phyloP scores from a whole-genome alignment of 2,888 invertebrate genomes.

The Bimastos eiseni region DNA sequence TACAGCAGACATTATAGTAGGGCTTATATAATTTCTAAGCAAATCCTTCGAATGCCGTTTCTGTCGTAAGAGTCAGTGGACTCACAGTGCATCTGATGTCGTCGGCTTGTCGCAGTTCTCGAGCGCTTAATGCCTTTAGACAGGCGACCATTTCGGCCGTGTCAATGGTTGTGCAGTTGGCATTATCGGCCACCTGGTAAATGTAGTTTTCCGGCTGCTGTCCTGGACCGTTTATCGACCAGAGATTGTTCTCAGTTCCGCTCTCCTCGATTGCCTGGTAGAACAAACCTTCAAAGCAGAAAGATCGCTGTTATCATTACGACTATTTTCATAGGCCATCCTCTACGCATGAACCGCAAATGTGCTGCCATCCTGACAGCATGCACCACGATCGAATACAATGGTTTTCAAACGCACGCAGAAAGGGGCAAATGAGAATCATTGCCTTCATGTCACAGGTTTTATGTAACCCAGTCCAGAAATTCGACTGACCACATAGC shows the following conservation, averaged over 20 bases:
- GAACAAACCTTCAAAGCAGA: slow-evolving; percentile 41
- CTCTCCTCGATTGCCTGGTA: slow-evolving; percentile 46
- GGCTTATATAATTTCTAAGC: too few relatives aligned
- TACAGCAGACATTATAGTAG: too few relatives aligned
- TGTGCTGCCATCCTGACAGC: neutral
- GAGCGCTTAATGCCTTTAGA: neutral
- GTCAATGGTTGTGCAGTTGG: slow-evolving; percentile 27
- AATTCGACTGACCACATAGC: neutral
- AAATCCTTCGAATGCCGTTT: too few relatives aligned
- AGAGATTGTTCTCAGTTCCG: slow-evolving; percentile 40
- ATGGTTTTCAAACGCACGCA: neutral
- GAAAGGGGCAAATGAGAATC: neutral
- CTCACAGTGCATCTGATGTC: slow-evolving; percentile 29
- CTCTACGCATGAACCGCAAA: neutral
- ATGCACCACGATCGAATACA: neutral
- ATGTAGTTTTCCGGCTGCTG: slow-evolving; percentile 38
- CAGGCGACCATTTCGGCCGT: slow-evolving; percentile 36
- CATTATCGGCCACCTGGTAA: slow-evolving; percentile 35
- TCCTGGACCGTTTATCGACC: slow-evolving; percentile 36
- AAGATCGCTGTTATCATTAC: neutral
- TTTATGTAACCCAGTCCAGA: neutral
- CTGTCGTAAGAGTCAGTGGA: neutral
- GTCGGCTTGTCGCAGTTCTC: slow-evolving; percentile 24
- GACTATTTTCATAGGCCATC: neutral
- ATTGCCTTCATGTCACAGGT: neutral